A percentile compares a stretch with the other conserved stretches of the same genome.
These are phyloP conservation scores for Cheilosia impressa DNA, from an alignment of 2,888 invertebrate species.

Conservation along the genomic window DNA sequence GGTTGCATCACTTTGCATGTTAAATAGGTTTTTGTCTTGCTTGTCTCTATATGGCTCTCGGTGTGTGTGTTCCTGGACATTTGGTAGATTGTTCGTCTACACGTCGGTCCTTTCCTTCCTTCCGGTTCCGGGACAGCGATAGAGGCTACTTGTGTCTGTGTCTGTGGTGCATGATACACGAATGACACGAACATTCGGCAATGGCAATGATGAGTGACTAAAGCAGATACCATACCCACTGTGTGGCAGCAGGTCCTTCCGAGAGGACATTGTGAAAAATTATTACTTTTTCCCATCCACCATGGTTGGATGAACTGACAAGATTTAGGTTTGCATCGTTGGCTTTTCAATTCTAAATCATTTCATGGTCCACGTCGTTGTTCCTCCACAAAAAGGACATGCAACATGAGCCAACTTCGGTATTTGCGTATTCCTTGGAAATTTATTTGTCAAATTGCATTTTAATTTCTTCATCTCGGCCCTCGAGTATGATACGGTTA, in stretches of 20 bases:
- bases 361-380: constrained; percentile 34
- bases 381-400: constrained; percentile 26
- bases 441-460: constrained; percentile 70
- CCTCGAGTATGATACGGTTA: constrained; percentile 60
- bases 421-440: constrained; percentile 47
- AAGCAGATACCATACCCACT: not conserved
- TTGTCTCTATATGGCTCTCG: constrained; percentile 17
- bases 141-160: constrained; percentile 18
- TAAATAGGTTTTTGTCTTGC: constrained; percentile 68
- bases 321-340: constrained; percentile 61
- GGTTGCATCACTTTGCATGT: constrained; percentile 70
- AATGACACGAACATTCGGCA: constrained; percentile 54
- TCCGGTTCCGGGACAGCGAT: constrained; percentile 28
- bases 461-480: constrained; percentile 59
- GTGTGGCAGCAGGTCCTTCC: constrained; percentile 36
- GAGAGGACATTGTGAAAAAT: constrained; percentile 59
- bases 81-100: constrained; percentile 59
- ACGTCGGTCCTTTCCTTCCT: constrained; percentile 61
- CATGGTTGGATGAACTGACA: constrained; percentile 66
- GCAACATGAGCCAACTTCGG: constrained; percentile 41
- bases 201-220: constrained; percentile 51
- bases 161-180: constrained; percentile 25
- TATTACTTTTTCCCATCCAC: constrained; percentile 64
- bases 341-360: constrained; percentile 52
- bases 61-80: constrained; percentile 36